Conservation (phyloP, 2,888 invertebrate species). For the Eupithecia inturbata region DNA sequence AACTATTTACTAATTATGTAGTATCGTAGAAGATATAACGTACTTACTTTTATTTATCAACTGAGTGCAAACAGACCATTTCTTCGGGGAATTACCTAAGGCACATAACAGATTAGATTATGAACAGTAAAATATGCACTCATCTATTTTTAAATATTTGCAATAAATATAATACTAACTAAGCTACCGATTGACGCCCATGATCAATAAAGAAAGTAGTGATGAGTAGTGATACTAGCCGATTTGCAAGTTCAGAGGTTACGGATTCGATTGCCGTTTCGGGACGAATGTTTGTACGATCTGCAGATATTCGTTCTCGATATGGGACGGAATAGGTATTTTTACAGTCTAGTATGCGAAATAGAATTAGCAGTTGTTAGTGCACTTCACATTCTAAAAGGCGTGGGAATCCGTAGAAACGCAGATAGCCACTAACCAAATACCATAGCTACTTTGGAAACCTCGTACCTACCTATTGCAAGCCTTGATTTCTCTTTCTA, state of each 20-base stretch:
- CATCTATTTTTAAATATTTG: background rate
- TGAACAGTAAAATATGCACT: background rate
- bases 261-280: background rate
- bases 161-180: background rate
- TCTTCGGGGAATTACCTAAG: background rate
- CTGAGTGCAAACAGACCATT: background rate
- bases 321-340: background rate
- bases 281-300: background rate
- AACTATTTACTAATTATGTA: background rate
- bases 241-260: background rate
- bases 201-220: background rate
- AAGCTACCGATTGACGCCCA: background rate
- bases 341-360: background rate
- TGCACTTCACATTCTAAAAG: background rate
- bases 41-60: background rate
- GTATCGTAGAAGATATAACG: background rate
- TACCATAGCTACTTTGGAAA: background rate
- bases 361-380: background rate
- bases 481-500: constrained; percentile 48
- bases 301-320: background rate
- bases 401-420: background rate
- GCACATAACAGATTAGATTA: constrained; percentile 1
- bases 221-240: background rate
- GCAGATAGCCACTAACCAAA: background rate
- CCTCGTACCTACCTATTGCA: background rate